Base-by-base conservation (phyloP, 2,888 invertebrate species). In the Autographa gamma region DNA sequence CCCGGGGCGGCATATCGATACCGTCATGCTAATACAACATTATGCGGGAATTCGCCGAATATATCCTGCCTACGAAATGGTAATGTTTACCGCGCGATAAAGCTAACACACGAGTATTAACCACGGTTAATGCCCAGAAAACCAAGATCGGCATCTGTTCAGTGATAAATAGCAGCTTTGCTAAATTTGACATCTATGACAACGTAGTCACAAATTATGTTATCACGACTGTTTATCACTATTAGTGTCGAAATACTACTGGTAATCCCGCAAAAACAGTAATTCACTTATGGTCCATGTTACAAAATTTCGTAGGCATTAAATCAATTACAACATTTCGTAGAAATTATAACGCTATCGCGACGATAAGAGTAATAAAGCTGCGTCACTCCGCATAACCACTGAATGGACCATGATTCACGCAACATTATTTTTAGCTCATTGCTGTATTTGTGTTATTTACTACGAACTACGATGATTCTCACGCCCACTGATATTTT, bases 351-450 rank as follows among this genome's bases (percentile, higher is more conserved):
- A 48, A 2, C 76, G 76, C 84, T 89, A 90, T 90, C 89, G 79
- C 79, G 18, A 70, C 81, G 89, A 89, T 90, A 90, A 86, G 80
- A 84, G 83, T 79, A 84, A 83, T 82, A 88, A 87, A 83, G 88
- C 87, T 88, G 90, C 93, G 92, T 93, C 93, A 93, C 86, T 84
- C 83, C 78, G 73, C 80, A 77, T 81, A 83, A 76, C 83, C 81
- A 77, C 80, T 93, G 91, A 94, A 94, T 93, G 93, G 86, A 82
- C 77, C 83, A 87, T 94, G 94, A 94, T 89, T 94, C 94, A 95
- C 85, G 85, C 82, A 71, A 76, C 85, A 90, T 88, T 93, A 93
- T 93, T 92, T 93, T 92, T 93, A 93, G 91, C 87, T 71, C 82
- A 82, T 82, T 86, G 85, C 84, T 90, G 86, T 88, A 90, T 90